Conservation (phyloP, 1,140 invertebrate species). For the Drosophila repletoides region DNA sequence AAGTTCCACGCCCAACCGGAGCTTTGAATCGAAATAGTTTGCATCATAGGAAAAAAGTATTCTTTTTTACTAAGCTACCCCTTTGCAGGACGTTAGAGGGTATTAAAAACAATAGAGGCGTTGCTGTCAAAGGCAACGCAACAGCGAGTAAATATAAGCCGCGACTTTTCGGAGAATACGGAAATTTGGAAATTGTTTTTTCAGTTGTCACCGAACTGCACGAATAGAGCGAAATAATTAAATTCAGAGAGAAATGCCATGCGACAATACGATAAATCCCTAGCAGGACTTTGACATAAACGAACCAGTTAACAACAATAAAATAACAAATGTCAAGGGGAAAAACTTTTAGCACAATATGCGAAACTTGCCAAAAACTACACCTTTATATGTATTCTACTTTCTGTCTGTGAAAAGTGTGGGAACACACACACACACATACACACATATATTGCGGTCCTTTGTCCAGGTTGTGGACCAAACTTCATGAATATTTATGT, state of each 20-base stretch:
- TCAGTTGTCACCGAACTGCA: slow-evolving; percentile 7
- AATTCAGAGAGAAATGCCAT: slow-evolving; percentile 46
- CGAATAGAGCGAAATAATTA: slow-evolving; percentile 51
- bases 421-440: too few species aligned
- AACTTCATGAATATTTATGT: slow-evolving; percentile 6
- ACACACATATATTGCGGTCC: slow-evolving; percentile 26
- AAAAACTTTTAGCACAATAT: slow-evolving; percentile 20
- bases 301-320: slow-evolving; percentile 10
- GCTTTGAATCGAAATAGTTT: not conserved
- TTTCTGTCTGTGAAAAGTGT: not conserved
- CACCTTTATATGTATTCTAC: not conserved
- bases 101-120: not conserved
- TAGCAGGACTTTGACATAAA: slow-evolving; percentile 48
- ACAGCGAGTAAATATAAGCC: slow-evolving; percentile 25
- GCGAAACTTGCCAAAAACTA: not conserved
- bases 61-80: not conserved
- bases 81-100: not conserved
- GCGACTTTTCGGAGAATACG: slow-evolving; percentile 6
- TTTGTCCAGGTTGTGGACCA: slow-evolving; percentile 2
- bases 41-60: too few species aligned
- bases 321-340: slow-evolving; percentile 12
- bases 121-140: not conserved
- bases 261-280: slow-evolving; percentile 50
- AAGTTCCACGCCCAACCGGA: too few species aligned
- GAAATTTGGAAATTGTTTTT: slow-evolving; percentile 46